Conservation (phyloP, 2,113 vertebrate species). For the Myrmecophaga tridactyla region DNA sequence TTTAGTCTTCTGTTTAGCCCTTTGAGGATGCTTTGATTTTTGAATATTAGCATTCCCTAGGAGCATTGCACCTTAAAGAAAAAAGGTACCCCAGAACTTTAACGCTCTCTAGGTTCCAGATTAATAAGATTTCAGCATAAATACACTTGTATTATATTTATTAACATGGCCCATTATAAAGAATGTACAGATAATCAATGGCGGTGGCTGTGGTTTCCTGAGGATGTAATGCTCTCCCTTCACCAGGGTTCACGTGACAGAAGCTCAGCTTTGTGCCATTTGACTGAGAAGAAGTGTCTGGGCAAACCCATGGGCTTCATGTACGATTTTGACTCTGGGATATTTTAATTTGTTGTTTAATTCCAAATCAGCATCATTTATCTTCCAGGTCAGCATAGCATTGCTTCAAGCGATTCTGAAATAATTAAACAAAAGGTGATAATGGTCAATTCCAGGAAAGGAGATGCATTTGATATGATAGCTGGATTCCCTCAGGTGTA, state of each 20-base stretch:
- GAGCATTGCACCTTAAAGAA: background rate
- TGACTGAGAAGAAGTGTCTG: background rate
- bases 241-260: background rate
- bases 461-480: background rate
- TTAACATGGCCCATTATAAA: background rate
- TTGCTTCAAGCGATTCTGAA: background rate
- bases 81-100: background rate
- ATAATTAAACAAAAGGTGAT: background rate
- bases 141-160: background rate
- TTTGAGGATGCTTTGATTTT: background rate
- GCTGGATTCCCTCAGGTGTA: background rate
- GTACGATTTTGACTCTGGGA: background rate
- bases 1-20: background rate
- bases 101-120: background rate
- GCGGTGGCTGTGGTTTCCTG: background rate
- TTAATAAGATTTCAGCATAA: background rate
- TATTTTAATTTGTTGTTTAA: conserved; percentile 3
- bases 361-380: background rate
- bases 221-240: background rate
- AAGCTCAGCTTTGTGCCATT: background rate
- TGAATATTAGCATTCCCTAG: background rate
- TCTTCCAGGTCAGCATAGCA: background rate
- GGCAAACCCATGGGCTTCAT: background rate
- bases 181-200: background rate
- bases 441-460: background rate